Evolutionary conservation across 2,113 vertebrate genomes (phyloP).

Genomic region (Lophochroa leadbeateri): DNA sequence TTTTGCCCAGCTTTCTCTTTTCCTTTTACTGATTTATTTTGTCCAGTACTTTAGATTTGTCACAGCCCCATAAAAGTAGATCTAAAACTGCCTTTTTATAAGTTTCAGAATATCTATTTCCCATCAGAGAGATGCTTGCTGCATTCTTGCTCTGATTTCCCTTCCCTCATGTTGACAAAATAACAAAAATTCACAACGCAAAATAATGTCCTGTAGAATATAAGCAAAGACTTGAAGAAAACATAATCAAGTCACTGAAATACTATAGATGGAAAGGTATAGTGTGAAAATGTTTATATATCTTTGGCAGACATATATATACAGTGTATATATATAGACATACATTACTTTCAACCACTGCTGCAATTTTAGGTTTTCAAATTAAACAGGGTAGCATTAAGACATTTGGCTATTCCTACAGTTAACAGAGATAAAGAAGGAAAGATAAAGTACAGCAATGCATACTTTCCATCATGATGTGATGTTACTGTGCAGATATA

Average conservation of each 20-base stretch:
- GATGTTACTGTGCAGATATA: neutral
- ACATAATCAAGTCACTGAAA: neutral
- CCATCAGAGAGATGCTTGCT: neutral
- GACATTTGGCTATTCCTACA: neutral
- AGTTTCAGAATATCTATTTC: neutral
- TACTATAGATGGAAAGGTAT: neutral
- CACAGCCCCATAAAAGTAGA: neutral
- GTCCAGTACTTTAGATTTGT: neutral
- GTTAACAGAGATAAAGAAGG: neutral
- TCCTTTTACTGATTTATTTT: neutral
- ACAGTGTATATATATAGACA: neutral
- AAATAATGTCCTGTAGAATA: neutral
- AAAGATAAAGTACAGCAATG: neutral
- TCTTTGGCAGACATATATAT: neutral
- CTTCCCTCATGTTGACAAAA: neutral
- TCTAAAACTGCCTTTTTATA: neutral
- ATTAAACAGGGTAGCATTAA: neutral
- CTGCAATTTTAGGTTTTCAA: neutral
- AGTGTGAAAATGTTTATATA: neutral
- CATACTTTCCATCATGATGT: neutral
- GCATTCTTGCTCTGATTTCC: neutral
- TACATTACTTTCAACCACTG: neutral
- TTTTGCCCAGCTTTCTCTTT: neutral
- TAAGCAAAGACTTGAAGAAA: neutral
- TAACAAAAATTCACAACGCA: neutral